Base-by-base conservation (phyloP, 2,797 vertebrate species). In the Coregonus suidteri region DNA sequence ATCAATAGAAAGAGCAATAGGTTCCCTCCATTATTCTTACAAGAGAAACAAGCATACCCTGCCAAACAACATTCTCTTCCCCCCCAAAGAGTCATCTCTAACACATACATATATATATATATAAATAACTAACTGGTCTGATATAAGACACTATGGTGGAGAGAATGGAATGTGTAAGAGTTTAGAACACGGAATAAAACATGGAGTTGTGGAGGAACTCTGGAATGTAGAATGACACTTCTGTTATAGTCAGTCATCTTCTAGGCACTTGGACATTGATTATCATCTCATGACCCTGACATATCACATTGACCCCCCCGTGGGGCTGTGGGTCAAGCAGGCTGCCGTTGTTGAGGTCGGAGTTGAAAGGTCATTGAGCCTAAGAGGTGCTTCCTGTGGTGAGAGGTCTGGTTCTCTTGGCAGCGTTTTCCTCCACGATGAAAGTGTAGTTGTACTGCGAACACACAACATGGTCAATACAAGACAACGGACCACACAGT, bases 391-490 rank as follows among this genome's bases (percentile, higher is more conserved):
- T 70, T 78, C 52, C 84, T 59, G 81, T 3, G 59, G 75, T 37
- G 53, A 89, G 0, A 0, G 92, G 89, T 74, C 87, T 83, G 78
- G 81, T 87, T 77, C 90, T 91, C 70, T 89, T 93, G 5, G 92
- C 90, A 18, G 93, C 93, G 68, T 73, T 87, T 80, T 95, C 93
- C 85, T 95, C 94, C 74, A 94, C 88, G 0, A 77, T 18, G 78
- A 95, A 95, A 0, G 92, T 91, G 90, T 95, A 95, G 83, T 86
- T 93, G 70, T 94, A 95, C 94, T 95, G 83, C 16, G 77, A 78
- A 76, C 51, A 69, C 5, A 13, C 68, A 71, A 59, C 20, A 71
- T 1, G 7, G 35, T n/a, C 4, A 1, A 18, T 18, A 41, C 37
- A 41, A 1, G 7, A 41, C 37, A 9, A 41, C 37, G 3, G 53